Base-by-base conservation (phyloP, 2,797 vertebrate species). In the Cynopterus sphinx region DNA sequence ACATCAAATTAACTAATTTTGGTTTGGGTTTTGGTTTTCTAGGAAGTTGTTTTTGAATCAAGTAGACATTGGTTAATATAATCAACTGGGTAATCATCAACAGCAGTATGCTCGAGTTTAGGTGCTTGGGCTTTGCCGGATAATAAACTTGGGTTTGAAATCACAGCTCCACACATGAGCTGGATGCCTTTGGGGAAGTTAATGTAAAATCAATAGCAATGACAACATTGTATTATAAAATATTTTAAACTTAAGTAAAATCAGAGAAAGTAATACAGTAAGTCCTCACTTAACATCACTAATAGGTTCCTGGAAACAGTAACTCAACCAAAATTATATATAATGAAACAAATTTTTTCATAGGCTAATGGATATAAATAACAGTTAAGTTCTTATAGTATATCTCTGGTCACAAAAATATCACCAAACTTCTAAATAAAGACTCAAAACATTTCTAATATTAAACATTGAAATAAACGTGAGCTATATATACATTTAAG, bases 1-100 rank as follows among this genome's bases (percentile, higher is more conserved):
- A 51, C 61, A 63, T 51, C 6, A 31, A 39, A 68, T 21, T 16
- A 49, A 82, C 26, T 68, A 12, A 7, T 28, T 92, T 90, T 31
- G 36, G 0, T 87, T 74, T 87, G 26, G 65, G 33, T 49, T 93
- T 78, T 16, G 43, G 51, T 79, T 93, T 94, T 93, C 90, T 65
- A 55, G 11, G 21, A 79, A 53, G 57, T 12, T 70, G 26, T 71
- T 81, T 71, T 87, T 91, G 79, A 65, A 63, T 36, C 31, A 39
- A 6, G 26, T 57, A 77, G 71, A 85, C 2, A 11, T 17, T 87
- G 39, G 82, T 26, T 87, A 59, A 70, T 33, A 26, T 31, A 59
- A 49, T 84, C 36, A 55, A 39, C 11, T 41, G 39, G 73, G 41
- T 5, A 3, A 46, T 28, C 59, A 63, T 83, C 57, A 55, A 59